Evolutionary conservation across 2,113 vertebrate species (phyloP), one percentile per base, ranked within the genome.

Genomic region (Ramphastos sulfuratus): DNA sequence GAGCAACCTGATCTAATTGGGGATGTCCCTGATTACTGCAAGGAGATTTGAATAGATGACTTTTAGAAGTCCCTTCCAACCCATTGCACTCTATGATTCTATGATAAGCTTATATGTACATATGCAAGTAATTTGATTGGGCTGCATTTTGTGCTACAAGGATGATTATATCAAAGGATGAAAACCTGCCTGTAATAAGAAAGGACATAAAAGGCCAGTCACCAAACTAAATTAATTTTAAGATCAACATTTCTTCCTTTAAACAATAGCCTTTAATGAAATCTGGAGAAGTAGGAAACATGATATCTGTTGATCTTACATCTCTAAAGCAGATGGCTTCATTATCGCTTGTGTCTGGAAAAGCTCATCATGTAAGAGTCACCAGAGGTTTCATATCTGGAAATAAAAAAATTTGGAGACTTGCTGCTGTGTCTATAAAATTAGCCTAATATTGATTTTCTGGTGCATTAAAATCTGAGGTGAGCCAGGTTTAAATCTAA

Each of bases 401-500:
- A 96, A 93, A 92, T 48, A 80, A 95, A 96, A 96, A 95, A 93
- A 48, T 39, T 64, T 25, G 30, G 77, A 93, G 39, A 33, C 76
- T 85, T 95, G 87, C 85, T 92, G 90, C 69, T 95, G 3, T 70
- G 25, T 12, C 69, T 81, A 50, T 69, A 92, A 87, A 88, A 74
- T 81, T 90, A 96, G 92, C 65, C 63, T 90, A 95, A 85, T 96
- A 96, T 81, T 63, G 74, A 93, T 96, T 96, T 96, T 95, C 63
- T 94, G 25, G 56, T 89, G 78, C 92, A 97, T 95, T 96, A 96
- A 96, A 96, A 94, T 90, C 56, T 80, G 60, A 96, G 96, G 58
- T 46, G 70, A 97, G 59, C 12, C 73, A 90, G 95, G 64, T 92
- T 96, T 85, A 94, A 90, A 89, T 72, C 33, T 28, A 14, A 82